Evolutionary conservation across 2,888 invertebrate species (phyloP).

Genomic region (Torymus texanus): DNA sequence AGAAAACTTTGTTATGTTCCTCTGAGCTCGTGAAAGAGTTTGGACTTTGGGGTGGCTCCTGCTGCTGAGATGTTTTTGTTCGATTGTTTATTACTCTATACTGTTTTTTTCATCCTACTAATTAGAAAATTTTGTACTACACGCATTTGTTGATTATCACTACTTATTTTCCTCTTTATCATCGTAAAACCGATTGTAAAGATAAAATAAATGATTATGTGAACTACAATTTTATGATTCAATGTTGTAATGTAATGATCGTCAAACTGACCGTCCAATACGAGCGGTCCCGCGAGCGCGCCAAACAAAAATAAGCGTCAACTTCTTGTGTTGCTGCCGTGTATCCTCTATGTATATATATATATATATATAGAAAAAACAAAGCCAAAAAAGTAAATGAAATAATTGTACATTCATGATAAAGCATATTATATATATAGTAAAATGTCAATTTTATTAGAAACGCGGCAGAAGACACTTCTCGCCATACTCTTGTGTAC

Average conservation of each 20-base stretch:
- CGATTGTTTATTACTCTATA: constrained; percentile 59
- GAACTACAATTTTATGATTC: constrained; percentile 32
- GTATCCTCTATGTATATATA: constrained; percentile 49
- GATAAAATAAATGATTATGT: constrained; percentile 36
- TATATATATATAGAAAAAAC: constrained; percentile 33
- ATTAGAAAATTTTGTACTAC: constrained; percentile 53
- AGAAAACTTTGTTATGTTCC: constrained; percentile 26
- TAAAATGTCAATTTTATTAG: constrained; percentile 42
- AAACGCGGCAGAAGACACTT: constrained; percentile 57
- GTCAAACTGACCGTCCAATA: constrained; percentile 25
- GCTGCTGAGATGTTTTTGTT: constrained; percentile 57
- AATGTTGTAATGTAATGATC: constrained; percentile 56
- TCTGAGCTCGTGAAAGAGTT: constrained; percentile 51
- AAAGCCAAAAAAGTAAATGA: constrained; percentile 30
- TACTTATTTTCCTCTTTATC: constrained; percentile 56
- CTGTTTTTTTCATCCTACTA: constrained; percentile 49
- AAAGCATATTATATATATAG: constrained; percentile 17
- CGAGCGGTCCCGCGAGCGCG: constrained; percentile 73
- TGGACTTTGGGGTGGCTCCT: constrained; percentile 57
- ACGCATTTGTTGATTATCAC: constrained; percentile 54
- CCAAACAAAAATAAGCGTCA: constrained; percentile 92
- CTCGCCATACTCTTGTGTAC: constrained; percentile 56
- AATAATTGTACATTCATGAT: constrained; percentile 32
- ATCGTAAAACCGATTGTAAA: constrained; percentile 50
- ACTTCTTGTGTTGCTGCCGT: constrained; percentile 82